Percentiles rank a stretch among this genome's conserved stretches.
These are phyloP conservation scores for Phocoena phocoena DNA, from an alignment of 2,113 vertebrate species.

Conservation along the genomic window DNA sequence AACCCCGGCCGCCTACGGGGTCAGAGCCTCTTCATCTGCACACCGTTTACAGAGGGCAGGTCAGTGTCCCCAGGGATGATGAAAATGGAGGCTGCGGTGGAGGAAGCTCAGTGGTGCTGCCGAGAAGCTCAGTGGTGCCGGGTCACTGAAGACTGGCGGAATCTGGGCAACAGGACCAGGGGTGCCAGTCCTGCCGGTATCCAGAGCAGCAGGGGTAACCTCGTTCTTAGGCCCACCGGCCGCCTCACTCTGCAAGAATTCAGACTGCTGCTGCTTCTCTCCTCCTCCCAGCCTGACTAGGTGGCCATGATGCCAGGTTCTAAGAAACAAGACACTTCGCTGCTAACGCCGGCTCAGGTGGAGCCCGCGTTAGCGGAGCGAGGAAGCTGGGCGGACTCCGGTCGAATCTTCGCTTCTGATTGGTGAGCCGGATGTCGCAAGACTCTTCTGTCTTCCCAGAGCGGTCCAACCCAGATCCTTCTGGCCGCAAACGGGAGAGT, in stretches of 20 bases:
- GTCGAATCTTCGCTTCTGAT: neutral
- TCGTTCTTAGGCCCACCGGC: neutral
- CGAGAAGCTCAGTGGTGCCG: neutral
- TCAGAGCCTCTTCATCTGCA: neutral
- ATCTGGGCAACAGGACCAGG: neutral
- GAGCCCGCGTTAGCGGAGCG: rapidly evolving
- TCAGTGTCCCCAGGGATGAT: neutral
- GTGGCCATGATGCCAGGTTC: neutral
- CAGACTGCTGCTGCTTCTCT: neutral
- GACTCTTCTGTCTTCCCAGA: neutral
- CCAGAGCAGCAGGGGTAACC: rapidly evolving
- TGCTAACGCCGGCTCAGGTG: neutral
- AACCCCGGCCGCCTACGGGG: rapidly evolving
- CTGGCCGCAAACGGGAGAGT: neutral
- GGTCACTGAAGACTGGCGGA: neutral
- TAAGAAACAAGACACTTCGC: neutral
- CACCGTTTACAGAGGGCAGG: too few relatives aligned
- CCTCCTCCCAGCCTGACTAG: neutral
- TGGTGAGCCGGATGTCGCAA: neutral
- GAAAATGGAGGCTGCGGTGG: neutral
- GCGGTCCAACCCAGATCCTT: neutral
- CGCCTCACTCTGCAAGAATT: neutral
- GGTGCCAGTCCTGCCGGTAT: neutral
- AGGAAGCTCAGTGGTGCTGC: neutral
- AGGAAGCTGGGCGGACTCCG: neutral